phyloP scores from a whole-genome alignment of 2,113 vertebrate genomes.

The Pseudorectes ferrugineus region DNA sequence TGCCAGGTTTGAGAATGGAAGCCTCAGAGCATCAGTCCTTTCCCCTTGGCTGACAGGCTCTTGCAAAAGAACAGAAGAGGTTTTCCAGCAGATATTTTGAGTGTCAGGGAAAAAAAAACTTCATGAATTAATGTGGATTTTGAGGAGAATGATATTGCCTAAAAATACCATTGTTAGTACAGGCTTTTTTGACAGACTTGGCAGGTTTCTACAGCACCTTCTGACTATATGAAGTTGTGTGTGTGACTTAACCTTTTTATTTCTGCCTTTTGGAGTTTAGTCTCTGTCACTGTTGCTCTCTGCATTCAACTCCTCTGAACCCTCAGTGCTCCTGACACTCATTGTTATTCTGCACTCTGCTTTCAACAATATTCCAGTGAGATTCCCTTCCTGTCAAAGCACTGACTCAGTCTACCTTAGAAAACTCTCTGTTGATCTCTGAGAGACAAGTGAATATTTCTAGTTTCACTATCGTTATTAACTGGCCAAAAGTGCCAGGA shows the following conservation, averaged over 20 bases:
- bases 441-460: neutral
- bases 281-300: slow-evolving; percentile 33
- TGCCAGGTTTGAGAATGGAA: neutral
- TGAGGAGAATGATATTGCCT: slow-evolving; percentile 6
- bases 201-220: slow-evolving; percentile 31
- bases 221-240: neutral
- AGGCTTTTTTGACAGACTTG: slow-evolving; percentile 4
- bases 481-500: neutral
- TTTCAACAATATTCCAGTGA: neutral
- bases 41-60: neutral
- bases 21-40: neutral
- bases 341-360: slow-evolving; percentile 1
- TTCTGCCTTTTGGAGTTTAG: slow-evolving; percentile 38
- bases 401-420: neutral
- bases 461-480: neutral
- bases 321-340: neutral
- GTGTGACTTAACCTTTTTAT: slow-evolving; percentile 31
- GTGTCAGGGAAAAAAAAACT: neutral
- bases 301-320: neutral
- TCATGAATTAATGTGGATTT: slow-evolving; percentile 26
- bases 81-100: slow-evolving; percentile 28
- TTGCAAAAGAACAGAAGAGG: neutral
- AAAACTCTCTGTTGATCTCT: neutral
- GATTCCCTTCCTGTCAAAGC: slow-evolving; percentile 3
- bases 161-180: slow-evolving; percentile 48